A percentile compares a stretch with the other conserved stretches of the same genome.
Conservation (phyloP, 2,888 invertebrate species). For the Phortica okadai region DNA sequence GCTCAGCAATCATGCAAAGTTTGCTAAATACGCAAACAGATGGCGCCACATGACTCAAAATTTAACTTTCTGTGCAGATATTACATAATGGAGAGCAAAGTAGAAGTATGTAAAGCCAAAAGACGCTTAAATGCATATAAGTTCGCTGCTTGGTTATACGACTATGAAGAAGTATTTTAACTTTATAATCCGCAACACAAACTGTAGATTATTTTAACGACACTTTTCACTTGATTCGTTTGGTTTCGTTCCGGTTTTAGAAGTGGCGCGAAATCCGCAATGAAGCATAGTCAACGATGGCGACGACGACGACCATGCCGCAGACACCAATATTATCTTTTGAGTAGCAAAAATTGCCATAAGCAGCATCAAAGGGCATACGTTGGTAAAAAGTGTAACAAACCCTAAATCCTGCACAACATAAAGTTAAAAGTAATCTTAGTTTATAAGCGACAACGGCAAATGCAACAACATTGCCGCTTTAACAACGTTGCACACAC, state of each 20-base stretch:
- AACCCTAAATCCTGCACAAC: not conserved
- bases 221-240: slow-evolving; percentile 21
- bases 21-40: slow-evolving; percentile 18
- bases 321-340: slow-evolving; percentile 25
- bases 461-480: slow-evolving; percentile 5
- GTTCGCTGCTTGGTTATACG: not conserved
- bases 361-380: slow-evolving; percentile 12
- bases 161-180: not conserved
- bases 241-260: not conserved
- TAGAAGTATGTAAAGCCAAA: too few relatives aligned
- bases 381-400: not conserved
- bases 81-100: not conserved
- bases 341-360: slow-evolving; percentile 27
- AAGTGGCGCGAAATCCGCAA: not conserved
- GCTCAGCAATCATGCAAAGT: slow-evolving; percentile 4
- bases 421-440: slow-evolving; percentile 37
- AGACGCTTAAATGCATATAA: not conserved
- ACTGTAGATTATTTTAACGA: slow-evolving; percentile 37
- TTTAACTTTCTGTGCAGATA: too few relatives aligned
- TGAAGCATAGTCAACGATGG: not conserved
- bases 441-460: slow-evolving; percentile 17
- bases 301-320: not conserved
- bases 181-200: slow-evolving; percentile 37
- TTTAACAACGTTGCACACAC: not conserved
- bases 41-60: not conserved